Percentiles rank a stretch among this genome's conserved stretches.
These are phyloP conservation scores for Phanerotoma sp. DNA, from an alignment of 2,888 invertebrate species.

Conservation along the genomic window DNA sequence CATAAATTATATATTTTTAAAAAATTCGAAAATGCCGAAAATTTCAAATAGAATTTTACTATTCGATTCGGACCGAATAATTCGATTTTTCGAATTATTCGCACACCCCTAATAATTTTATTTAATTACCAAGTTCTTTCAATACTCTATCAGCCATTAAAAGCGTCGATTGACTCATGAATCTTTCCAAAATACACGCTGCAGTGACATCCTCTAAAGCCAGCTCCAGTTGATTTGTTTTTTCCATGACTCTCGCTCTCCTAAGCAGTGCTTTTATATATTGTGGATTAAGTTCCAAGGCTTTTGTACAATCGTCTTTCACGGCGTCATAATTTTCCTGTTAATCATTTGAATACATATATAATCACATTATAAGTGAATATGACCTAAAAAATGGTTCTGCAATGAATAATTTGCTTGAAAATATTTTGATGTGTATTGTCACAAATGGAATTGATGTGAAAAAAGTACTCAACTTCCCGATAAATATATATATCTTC, in stretches of 20 bases:
- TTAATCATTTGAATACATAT: no score
- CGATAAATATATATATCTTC: no score
- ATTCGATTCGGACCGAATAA: no score
- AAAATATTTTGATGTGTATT: no score
- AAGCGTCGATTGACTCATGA: constrained; percentile 78
- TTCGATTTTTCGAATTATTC: no score
- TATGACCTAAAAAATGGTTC: no score
- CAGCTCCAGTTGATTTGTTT: constrained; percentile 73
- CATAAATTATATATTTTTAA: constrained; percentile 31
- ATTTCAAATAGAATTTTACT: no score
- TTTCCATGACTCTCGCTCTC: constrained; percentile 81
- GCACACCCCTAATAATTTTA: no score
- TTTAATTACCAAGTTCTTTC: constrained; percentile 71
- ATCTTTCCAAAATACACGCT: constrained; percentile 87
- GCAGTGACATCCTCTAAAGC: constrained; percentile 92
- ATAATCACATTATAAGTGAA: not conserved
- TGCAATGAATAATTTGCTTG: no score
- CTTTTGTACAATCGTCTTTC: constrained; percentile 82
- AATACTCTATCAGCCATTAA: constrained; percentile 85
- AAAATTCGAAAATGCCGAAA: no score
- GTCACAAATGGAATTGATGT: no score
- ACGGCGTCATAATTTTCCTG: constrained; percentile 79
- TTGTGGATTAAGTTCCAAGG: constrained; percentile 79
- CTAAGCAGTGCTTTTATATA: constrained; percentile 87
- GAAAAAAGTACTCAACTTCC: no score